Conservation (phyloP, 2,888 invertebrate species). For the Lepidocyrtoides sp. region DNA sequence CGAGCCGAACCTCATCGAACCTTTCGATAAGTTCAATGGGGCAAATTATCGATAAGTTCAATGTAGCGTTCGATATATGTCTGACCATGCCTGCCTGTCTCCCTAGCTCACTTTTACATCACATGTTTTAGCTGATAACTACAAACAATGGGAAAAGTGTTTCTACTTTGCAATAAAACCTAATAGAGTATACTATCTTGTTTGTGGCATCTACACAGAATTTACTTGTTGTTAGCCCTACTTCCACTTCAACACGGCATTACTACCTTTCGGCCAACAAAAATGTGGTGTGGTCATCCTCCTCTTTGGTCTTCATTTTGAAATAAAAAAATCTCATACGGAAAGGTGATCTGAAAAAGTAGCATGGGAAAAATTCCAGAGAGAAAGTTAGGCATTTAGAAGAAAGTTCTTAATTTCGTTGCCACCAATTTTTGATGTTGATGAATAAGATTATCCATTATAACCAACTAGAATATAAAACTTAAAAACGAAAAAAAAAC, state of each 20-base stretch:
- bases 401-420: slow-evolving; percentile 66
- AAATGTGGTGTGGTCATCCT: neutral
- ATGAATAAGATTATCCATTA: too few species aligned
- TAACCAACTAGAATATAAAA: too few species aligned
- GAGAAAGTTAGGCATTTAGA: slow-evolving; percentile 7
- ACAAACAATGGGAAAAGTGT: neutral
- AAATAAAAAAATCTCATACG: slow-evolving; percentile 42
- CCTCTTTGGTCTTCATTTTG: neutral
- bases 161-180: slow-evolving; percentile 22
- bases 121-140: slow-evolving; percentile 3
- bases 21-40: too few species aligned
- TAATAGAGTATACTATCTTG: neutral
- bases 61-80: too few species aligned
- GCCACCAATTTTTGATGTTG: too few species aligned
- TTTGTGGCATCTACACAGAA: neutral
- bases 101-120: neutral
- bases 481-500: too few species aligned
- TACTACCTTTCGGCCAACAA: slow-evolving; percentile 28
- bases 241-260: neutral
- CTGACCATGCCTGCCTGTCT: neutral
- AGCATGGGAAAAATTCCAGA: slow-evolving; percentile 26
- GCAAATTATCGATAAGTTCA: too few species aligned
- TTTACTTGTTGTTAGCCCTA: neutral
- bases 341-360: slow-evolving; percentile 40
- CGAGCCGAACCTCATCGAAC: too few species aligned